Evolutionary conservation across 2,797 vertebrate species (phyloP).

Genomic region (Chrosomus eos): DNA sequence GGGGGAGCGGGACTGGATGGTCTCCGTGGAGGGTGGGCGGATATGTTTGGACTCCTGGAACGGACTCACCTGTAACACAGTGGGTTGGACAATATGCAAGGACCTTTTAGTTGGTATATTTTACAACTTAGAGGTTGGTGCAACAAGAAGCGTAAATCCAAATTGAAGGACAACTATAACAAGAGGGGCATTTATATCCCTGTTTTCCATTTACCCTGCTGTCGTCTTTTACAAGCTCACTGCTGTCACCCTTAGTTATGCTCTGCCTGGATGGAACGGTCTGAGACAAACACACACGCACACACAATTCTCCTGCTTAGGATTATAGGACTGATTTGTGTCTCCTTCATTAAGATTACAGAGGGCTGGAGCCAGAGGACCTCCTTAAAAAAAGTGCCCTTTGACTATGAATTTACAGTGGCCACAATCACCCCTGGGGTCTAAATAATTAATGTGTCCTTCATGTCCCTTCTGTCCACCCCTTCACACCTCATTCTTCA

Average conservation of each 20-base stretch:
- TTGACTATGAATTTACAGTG: slow-evolving; percentile 46
- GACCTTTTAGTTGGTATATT: neutral
- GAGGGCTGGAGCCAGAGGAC: slow-evolving; percentile 21
- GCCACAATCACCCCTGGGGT: slow-evolving; percentile 30
- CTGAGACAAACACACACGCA: slow-evolving; percentile 29
- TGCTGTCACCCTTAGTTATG: slow-evolving; percentile 47
- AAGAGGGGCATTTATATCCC: slow-evolving; percentile 14
- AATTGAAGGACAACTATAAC: slow-evolving; percentile 13
- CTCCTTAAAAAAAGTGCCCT: slow-evolving; percentile 36
- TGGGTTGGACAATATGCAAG: neutral
- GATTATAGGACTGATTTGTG: slow-evolving; percentile 30
- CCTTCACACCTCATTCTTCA: slow-evolving; percentile 37
- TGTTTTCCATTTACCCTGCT: slow-evolving; percentile 7
- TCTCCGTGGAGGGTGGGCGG: slow-evolving; percentile 93
- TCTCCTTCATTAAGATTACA: slow-evolving; percentile 39
- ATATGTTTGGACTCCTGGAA: slow-evolving; percentile 93
- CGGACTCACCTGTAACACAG: slow-evolving; percentile 85
- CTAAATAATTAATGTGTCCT: slow-evolving; percentile 57
- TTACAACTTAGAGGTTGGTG: neutral
- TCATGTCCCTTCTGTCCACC: slow-evolving; percentile 33
- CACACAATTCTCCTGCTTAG: slow-evolving; percentile 17
- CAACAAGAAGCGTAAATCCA: neutral
- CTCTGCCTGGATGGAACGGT: neutral
- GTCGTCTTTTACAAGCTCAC: slow-evolving; percentile 36
- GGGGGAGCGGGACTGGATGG: slow-evolving; percentile 92